phyloP scores from a whole-genome alignment of 2,113 vertebrate species.

The Talpa occidentalis region DNA sequence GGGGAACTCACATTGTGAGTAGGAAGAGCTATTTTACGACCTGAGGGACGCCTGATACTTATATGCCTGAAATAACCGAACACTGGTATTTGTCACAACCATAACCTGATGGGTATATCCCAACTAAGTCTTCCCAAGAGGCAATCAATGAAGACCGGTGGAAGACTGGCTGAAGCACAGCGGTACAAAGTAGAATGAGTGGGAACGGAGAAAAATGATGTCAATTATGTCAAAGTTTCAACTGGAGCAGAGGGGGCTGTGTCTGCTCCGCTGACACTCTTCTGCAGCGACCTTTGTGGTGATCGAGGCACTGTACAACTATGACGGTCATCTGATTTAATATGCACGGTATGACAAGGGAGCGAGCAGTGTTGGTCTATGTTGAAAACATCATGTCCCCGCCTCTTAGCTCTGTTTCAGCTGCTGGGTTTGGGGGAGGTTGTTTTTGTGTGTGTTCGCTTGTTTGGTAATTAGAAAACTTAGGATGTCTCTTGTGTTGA shows the following conservation, averaged over 20 bases:
- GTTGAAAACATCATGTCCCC: not conserved
- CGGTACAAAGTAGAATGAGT: not conserved
- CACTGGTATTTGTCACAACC: not conserved
- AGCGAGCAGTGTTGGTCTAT: rapidly evolving
- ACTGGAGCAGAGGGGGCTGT: not conserved
- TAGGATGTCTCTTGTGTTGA: not conserved
- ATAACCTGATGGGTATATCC: not conserved
- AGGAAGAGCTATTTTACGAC: not conserved
- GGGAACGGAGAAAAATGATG: not conserved
- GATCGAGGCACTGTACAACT: not conserved
- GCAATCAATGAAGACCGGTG: not conserved
- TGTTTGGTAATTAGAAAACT: not conserved
- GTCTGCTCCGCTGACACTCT: not conserved
- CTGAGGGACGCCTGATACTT: not conserved
- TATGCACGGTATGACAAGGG: rapidly evolving
- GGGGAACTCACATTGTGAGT: not conserved
- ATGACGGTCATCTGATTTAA: not conserved
- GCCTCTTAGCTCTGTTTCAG: not conserved
- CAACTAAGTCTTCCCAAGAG: not conserved
- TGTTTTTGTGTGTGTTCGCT: not conserved
- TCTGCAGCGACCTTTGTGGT: not conserved
- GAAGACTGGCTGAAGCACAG: not conserved
- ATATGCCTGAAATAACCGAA: not conserved
- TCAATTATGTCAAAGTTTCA: not conserved
- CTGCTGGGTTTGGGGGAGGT: no score